phyloP scores from a whole-genome alignment of 2,888 invertebrate species.

The Limnephilus rhombicus region DNA sequence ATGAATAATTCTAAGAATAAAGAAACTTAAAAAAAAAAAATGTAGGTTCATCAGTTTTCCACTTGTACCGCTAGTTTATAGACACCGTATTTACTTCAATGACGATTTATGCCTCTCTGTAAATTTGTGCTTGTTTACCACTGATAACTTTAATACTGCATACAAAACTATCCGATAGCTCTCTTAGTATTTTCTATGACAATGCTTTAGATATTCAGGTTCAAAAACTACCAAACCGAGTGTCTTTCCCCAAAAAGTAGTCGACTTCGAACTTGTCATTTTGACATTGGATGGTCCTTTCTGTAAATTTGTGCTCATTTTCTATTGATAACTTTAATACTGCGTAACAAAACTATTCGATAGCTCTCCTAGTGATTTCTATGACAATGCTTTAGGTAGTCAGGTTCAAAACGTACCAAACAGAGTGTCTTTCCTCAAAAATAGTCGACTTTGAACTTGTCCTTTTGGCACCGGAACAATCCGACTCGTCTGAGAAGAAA shows the following conservation, averaged over 20 bases:
- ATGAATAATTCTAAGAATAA: no score
- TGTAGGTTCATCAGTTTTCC: no score
- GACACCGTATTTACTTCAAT: no score
- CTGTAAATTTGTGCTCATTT: background rate
- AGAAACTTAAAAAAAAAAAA: no score
- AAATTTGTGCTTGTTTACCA: no score
- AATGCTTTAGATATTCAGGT: background rate
- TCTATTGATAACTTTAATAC: no score
- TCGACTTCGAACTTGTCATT: slow-evolving; percentile 39
- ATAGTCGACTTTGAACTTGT: slow-evolving; percentile 38
- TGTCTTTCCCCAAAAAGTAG: slow-evolving; percentile 43
- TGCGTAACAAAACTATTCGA: background rate
- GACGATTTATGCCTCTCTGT: no score
- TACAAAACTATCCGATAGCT: background rate
- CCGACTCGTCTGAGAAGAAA: slow-evolving; percentile 21
- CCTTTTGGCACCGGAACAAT: slow-evolving; percentile 38
- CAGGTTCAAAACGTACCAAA: background rate
- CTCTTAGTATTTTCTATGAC: background rate
- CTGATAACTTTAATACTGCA: no score
- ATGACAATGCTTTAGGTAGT: background rate
- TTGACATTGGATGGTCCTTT: slow-evolving; percentile 44
- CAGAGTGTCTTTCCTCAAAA: slow-evolving; percentile 45
- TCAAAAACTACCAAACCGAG: slow-evolving; percentile 16
- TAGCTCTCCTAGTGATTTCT: background rate
- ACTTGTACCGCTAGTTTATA: no score